Base-by-base conservation (phyloP, 2,797 vertebrate species). In the Sorex maritimensis region DNA sequence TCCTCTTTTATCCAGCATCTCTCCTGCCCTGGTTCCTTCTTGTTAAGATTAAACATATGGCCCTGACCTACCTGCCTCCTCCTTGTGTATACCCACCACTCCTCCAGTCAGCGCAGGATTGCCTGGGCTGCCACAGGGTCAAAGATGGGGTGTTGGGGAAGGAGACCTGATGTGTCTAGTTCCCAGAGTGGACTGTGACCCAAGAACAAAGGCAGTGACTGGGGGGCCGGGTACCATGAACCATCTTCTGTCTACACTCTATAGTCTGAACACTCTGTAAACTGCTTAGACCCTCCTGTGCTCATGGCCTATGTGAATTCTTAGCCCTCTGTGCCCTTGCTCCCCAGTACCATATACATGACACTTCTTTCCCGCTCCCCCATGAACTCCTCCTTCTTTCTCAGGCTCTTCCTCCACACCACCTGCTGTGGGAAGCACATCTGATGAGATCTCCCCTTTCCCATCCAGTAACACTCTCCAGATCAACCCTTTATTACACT, bases 21-120 rank as follows among this genome's bases (percentile, higher is more conserved):
- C 17, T 88, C 19, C 61, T 44, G 26, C 44, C 11, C 52, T 55
- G 24, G 85, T 24, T 71, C 49, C 21, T 58, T 93, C 58, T 19
- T 75, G 4, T 24, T 30, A 90, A 23, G 26, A 46, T 69, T 74
- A 77, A 75, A 52, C n/a, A 19, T 44, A 5, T 12, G 58, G 15
- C 41, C 28, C 63, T 11, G 1, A 69, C 49, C 49, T 65, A 11
- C 19, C 10, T 14, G 44, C 1, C 2, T 0, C 11, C 6, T 44
- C 58, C 0, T 0, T 24, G 6, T 8, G 26, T 67, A 28, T 23
- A 5, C n/a, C 0, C 23, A 17, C 5, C 5, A 0, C 13, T 52
- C 9, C 67, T 85, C 72, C 75, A 71, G 30, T 69, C 52, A 17
- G 58, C 21, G 7, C 19, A 61, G 19, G 17, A 2, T 61, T 61